Base-by-base conservation (phyloP, 1,140 invertebrate genomes). In the Philaenus spumarius region DNA sequence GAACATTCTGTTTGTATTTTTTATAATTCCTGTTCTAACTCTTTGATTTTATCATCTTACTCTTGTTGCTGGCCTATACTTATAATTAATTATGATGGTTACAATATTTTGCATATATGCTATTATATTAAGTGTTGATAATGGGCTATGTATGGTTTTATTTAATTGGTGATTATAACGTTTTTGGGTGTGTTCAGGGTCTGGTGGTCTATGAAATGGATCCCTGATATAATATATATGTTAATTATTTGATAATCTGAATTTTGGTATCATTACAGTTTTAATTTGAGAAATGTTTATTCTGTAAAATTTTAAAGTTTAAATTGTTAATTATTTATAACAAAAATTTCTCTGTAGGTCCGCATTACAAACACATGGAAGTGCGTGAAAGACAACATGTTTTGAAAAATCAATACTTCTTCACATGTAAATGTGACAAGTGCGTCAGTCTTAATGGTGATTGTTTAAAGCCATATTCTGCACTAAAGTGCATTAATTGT, bases 331-430 rank as follows among this genome's bases (percentile, higher is more conserved):
- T 12, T 15, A 20, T 56, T 70, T n/a, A n/a, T n/a, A n/a, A n/a
- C n/a, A n/a, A n/a, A n/a, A n/a, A n/a, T 74, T 51, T 39, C 58
- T 9, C 26, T 30, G 3, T 9, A 78, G 76, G 84, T 14, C 85
- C 86, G 42, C 80, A 87, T 67, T 83, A 76, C 47, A 76, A 79
- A 52, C 72, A 82, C 53, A 82, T 83, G 76, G 59, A 70, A 1
- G 74, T 70, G 40, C 58, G 73, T 15, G 75, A 83, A 15, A 74
- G 88, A 50, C 81, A 83, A 62, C 67, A 77, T 30, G 63, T 69
- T n/a, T 71, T 91, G 2, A 69, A 73, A 47, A 75, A 73, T 15
- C 87, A 90, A 66, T 91, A 90, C 69, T 79, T 76, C 70, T 91
- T 91, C 68, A 70, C 68, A 0, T 91, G 88, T 69, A 61, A 69